phyloP scores from a whole-genome alignment of 1,140 invertebrate species.

The Meloidogyne exigua region DNA sequence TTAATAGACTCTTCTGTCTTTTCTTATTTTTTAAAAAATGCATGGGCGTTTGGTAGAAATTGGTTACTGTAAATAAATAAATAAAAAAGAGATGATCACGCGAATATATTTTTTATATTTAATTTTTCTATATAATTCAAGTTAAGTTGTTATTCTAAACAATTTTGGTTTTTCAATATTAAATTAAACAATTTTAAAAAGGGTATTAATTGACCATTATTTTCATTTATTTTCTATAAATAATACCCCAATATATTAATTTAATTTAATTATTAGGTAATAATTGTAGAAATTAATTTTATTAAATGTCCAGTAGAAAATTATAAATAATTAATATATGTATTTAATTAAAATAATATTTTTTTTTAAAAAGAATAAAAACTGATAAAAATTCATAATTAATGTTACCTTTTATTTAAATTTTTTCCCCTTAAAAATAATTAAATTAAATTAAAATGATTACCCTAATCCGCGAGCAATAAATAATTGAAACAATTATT shows the following conservation, averaged over 20 bases:
- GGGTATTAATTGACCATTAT: background rate
- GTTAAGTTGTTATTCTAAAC: background rate
- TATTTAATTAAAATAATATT: too few relatives aligned
- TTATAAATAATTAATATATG: too few relatives aligned
- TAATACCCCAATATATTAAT: background rate
- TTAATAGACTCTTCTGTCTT: background rate
- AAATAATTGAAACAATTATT: background rate
- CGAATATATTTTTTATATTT: background rate
- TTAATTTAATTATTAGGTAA: too few relatives aligned
- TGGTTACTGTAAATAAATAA: background rate
- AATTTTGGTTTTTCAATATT: background rate
- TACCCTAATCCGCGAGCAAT: constrained; percentile 20
- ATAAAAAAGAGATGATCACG: background rate
- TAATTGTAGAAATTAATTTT: too few relatives aligned
- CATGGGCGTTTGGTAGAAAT: background rate
- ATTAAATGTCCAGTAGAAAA: too few relatives aligned
- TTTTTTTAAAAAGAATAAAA: background rate
- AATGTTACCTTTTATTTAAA: too few relatives aligned
- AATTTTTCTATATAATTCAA: background rate
- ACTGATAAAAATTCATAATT: background rate
- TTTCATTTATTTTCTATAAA: background rate
- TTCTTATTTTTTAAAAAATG: background rate
- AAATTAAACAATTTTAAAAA: background rate
- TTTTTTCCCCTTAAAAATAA: background rate
- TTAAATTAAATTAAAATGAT: constrained; percentile 27